phyloP scores from a whole-genome alignment of 2,797 vertebrate species.

The Phrynocephalus forsythii region DNA sequence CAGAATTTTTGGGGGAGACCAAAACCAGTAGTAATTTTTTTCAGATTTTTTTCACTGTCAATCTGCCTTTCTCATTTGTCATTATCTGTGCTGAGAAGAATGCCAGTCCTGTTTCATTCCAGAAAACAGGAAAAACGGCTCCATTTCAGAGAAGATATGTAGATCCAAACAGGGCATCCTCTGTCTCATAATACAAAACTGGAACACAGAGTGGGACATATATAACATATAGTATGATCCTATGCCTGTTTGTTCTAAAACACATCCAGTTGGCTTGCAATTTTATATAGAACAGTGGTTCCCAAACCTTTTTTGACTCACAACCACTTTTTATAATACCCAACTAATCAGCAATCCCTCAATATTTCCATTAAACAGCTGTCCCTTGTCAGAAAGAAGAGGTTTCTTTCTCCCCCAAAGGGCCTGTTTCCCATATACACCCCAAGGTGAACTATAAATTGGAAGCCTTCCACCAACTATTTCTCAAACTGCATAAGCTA shows the following conservation, averaged over 20 bases:
- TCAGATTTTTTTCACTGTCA: background rate
- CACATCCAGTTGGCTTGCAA: background rate
- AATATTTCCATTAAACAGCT: no score
- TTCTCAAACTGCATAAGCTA: no score
- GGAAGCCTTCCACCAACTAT: no score
- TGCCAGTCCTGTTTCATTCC: slow-evolving; percentile 9
- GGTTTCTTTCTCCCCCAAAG: no score
- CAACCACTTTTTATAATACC: no score
- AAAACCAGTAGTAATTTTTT: slow-evolving; percentile 29
- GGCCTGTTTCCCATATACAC: no score
- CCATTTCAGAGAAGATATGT: background rate
- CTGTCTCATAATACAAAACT: background rate
- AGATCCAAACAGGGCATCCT: background rate
- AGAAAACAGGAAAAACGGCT: background rate
- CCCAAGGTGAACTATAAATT: no score
- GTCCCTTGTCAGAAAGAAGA: no score
- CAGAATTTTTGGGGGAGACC: slow-evolving; percentile 27
- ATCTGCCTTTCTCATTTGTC: slow-evolving; percentile 8
- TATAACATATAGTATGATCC: background rate
- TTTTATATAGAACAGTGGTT: no score
- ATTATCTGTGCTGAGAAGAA: background rate
- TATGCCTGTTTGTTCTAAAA: background rate
- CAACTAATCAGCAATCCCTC: no score
- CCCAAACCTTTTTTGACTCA: no score
- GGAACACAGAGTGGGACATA: background rate